Percentiles rank a stretch among this genome's conserved stretches.
These are phyloP conservation scores for Larimichthys polyactis DNA, from an alignment of 2,113 vertebrate species.

Conservation along the genomic window DNA sequence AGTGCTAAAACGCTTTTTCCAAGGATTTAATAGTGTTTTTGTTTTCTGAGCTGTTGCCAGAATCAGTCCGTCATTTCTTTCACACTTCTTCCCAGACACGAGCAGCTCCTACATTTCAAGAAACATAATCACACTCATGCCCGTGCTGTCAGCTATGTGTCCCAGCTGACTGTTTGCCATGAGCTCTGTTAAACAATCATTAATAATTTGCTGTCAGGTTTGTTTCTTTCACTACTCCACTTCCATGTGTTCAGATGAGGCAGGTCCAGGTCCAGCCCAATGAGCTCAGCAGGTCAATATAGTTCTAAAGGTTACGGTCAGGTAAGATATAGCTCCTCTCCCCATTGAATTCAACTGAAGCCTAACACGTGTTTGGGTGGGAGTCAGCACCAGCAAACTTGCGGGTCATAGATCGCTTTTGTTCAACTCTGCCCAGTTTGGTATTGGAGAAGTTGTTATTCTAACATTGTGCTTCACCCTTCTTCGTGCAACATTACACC, in stretches of 20 bases:
- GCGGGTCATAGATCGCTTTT: not conserved
- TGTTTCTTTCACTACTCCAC: not conserved
- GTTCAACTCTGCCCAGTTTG: not conserved
- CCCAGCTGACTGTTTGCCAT: not conserved
- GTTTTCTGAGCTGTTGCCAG: constrained; percentile 10
- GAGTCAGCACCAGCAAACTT: not conserved
- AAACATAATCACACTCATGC: not conserved
- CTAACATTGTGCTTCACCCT: not conserved
- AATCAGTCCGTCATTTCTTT: not conserved
- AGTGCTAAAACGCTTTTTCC: not conserved
- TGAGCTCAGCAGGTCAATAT: not conserved
- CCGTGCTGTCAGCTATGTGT: not conserved
- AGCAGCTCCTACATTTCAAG: not conserved
- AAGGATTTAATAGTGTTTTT: constrained; percentile 1
- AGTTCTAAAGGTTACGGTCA: not conserved
- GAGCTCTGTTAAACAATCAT: not conserved
- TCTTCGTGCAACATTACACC: not conserved
- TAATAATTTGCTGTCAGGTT: not conserved
- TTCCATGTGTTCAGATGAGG: not conserved
- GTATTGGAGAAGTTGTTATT: not conserved
- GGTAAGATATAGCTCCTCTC: not conserved
- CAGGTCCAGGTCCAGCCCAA: not conserved
- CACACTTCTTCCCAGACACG: not conserved
- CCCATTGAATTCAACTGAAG: not conserved
- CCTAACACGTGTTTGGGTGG: not conserved